Evolutionary conservation across 2,888 invertebrate genomes (phyloP).

Genomic region (Hydrotaea cyrtoneurina): DNA sequence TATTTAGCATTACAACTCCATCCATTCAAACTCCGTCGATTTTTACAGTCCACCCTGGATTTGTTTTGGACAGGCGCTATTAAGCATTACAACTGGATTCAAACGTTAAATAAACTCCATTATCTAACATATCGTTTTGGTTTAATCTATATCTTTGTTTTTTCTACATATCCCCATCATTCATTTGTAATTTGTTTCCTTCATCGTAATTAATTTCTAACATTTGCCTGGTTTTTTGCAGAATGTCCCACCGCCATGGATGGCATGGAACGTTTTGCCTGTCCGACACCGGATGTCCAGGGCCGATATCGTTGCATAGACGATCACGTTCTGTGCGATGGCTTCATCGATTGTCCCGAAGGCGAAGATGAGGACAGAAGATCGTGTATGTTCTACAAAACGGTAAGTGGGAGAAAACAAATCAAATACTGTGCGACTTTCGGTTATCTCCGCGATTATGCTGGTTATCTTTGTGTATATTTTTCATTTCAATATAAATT

Average conservation of each 20-base stretch:
- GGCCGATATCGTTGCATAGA: conserved; percentile 97
- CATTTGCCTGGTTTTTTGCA: conserved; percentile 82
- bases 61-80: too few species aligned
- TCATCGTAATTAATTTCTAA: too few species aligned
- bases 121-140: too few species aligned
- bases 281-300: conserved; percentile 94
- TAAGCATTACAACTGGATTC: too few species aligned
- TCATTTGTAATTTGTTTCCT: too few species aligned
- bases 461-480: background rate
- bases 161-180: too few species aligned
- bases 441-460: background rate
- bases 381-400: conserved; percentile 98
- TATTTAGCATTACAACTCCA: too few species aligned
- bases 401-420: conserved; percentile 84
- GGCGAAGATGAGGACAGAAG: conserved; percentile 96
- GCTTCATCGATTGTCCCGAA: conserved; percentile 95
- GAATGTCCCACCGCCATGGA: conserved; percentile 96
- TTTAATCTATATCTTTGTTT: too few species aligned
- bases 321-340: conserved; percentile 96
- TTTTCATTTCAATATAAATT: too few species aligned
- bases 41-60: too few species aligned
- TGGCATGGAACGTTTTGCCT: conserved; percentile 96
- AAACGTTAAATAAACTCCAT: too few species aligned
- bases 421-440: background rate
- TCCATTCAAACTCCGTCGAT: too few species aligned